These are phyloP conservation scores for Pachyseris speciosa DNA, from an alignment of 64 coral and sea anemone genomes.

Conservation along the genomic window DNA sequence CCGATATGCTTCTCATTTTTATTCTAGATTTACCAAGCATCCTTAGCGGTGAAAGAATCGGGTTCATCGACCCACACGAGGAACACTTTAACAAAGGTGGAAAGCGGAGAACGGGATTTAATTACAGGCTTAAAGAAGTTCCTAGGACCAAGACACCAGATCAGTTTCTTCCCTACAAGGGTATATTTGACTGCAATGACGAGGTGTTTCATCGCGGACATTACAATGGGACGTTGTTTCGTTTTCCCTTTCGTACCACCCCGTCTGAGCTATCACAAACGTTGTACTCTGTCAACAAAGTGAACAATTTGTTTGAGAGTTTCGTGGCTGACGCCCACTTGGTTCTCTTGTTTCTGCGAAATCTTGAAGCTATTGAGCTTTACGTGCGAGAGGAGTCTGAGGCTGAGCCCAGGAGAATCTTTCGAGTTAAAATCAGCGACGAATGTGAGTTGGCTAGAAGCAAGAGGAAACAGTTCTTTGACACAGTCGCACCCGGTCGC, in stretches of 20 bases:
- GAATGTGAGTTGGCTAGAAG: not conserved
- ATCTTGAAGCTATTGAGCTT: conserved; percentile 80
- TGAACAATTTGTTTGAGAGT: conserved; percentile 65
- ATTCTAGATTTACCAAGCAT: conserved; percentile 87
- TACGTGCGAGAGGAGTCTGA: conserved; percentile 44
- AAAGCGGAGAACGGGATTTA: conserved; percentile 55
- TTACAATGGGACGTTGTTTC: conserved; percentile 90
- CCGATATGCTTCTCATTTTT: not conserved
- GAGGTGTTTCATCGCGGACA: conserved; percentile 41
- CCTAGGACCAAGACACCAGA: conserved; percentile 18
- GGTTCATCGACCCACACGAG: conserved; percentile 86
- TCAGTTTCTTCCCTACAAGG: conserved; percentile 90
- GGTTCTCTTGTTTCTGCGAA: conserved; percentile 80
- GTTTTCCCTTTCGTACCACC: conserved; percentile 77
- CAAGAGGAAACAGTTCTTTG: conserved; percentile 56
- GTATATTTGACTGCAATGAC: conserved; percentile 70
- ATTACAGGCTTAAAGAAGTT: not conserved
- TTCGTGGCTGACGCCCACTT: conserved; percentile 82
- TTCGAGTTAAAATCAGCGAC: conserved; percentile 49
- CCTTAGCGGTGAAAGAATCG: conserved; percentile 51
- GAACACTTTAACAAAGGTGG: conserved; percentile 57
- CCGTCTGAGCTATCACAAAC: conserved; percentile 82
- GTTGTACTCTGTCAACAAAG: conserved; percentile 78
- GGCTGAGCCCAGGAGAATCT: conserved; percentile 40
- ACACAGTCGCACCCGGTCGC: not conserved